Conservation (phyloP, 2,797 vertebrate species). For the Thripadectes ignobilis region DNA sequence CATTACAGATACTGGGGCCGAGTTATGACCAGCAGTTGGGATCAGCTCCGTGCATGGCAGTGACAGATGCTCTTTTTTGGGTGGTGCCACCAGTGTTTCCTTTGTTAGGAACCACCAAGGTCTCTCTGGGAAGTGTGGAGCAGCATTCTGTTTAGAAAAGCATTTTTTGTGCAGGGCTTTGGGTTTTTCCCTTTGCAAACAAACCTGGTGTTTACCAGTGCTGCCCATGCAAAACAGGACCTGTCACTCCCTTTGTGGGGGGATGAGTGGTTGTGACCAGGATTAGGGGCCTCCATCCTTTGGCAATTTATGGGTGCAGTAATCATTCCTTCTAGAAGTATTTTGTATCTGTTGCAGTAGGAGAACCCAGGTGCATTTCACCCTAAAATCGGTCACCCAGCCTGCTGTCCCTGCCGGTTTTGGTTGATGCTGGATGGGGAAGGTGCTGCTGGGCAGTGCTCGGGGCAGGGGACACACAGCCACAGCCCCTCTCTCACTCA, state of each 20-base stretch:
- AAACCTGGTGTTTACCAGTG: not conserved
- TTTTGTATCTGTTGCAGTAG: not conserved
- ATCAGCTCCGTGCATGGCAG: not conserved
- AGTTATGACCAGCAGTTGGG: not conserved
- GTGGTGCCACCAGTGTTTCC: not conserved
- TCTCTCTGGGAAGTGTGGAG: not conserved
- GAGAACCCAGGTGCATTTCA: accelerated
- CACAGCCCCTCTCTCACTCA: not conserved
- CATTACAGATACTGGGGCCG: not conserved
- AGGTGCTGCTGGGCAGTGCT: not conserved
- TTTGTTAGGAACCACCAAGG: not conserved
- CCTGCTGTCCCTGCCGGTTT: not conserved
- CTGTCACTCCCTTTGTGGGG: accelerated
- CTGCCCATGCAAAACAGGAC: not conserved
- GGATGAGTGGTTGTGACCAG: not conserved
- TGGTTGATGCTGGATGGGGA: accelerated
- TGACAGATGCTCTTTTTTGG: not conserved
- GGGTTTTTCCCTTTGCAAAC: not conserved
- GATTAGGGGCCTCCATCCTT: not conserved
- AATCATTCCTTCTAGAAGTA: not conserved
- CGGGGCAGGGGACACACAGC: not conserved
- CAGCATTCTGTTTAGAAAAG: constrained; percentile 10
- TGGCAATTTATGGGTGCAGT: not conserved
- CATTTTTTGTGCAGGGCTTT: constrained; percentile 19
- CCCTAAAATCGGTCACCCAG: not conserved